phyloP scores from a whole-genome alignment of 2,888 invertebrate genomes.

The Auanema sp. region DNA sequence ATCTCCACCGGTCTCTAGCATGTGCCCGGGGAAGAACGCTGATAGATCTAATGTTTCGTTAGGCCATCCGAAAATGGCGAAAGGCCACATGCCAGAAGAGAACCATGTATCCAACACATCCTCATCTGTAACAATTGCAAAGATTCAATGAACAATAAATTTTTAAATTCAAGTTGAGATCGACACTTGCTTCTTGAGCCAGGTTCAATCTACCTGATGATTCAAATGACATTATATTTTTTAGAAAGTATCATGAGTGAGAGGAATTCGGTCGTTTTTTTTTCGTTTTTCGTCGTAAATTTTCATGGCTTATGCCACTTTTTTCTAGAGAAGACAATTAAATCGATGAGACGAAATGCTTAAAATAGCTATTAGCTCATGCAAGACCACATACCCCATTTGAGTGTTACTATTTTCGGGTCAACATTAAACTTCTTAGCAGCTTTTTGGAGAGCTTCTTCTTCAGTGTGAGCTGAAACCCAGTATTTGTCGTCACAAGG shows the following conservation, averaged over 20 bases:
- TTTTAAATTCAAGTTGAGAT: too few relatives aligned
- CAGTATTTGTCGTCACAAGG: slow-evolving; percentile 67
- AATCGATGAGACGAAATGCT: neutral
- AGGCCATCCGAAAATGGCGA: slow-evolving; percentile 96
- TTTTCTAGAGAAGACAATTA: neutral
- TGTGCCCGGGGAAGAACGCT: slow-evolving; percentile 84
- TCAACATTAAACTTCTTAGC: slow-evolving; percentile 73
- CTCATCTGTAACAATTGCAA: slow-evolving; percentile 72
- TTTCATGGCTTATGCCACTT: too few relatives aligned
- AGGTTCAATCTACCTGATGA: too few relatives aligned
- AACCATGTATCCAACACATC: slow-evolving; percentile 99
- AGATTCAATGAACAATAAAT: neutral
- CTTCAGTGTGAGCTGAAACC: slow-evolving; percentile 72
- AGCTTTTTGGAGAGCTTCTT: slow-evolving; percentile 81
- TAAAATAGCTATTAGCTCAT: neutral
- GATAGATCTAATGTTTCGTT: slow-evolving; percentile 68
- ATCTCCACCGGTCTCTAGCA: slow-evolving; percentile 84
- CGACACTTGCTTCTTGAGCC: too few relatives aligned
- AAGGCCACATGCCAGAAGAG: slow-evolving; percentile 92
- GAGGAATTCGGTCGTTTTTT: neutral
- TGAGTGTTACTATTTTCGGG: slow-evolving; percentile 64
- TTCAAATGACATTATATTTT: too few relatives aligned
- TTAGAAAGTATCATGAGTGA: too few relatives aligned
- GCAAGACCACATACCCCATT: slow-evolving; percentile 62
- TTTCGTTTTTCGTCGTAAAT: slow-evolving; percentile 1